Evolutionary conservation across 2,888 invertebrate genomes (phyloP).

Genomic region (Teleogryllus oceanicus): DNA sequence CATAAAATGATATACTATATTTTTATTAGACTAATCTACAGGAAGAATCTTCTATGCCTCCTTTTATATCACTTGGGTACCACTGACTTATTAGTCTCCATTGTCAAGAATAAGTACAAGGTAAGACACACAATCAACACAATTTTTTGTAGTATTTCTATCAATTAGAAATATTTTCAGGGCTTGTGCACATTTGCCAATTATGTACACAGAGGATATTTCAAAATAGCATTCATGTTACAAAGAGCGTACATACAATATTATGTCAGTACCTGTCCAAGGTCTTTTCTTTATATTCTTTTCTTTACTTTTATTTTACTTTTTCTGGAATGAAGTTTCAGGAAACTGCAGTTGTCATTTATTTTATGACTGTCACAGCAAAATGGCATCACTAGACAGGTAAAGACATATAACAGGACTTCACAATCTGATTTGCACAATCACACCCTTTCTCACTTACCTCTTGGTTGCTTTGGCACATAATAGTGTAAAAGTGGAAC

Average conservation of each 20-base stretch:
- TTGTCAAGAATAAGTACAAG: not conserved
- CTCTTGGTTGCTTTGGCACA: conserved; percentile 18
- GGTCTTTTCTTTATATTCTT: not conserved
- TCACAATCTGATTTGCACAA: conserved; percentile 6
- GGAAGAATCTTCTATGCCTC: not conserved
- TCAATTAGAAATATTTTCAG: conserved; percentile 6
- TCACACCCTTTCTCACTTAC: not conserved
- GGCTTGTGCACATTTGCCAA: not conserved
- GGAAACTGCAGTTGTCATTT: no score
- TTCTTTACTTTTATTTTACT: no score
- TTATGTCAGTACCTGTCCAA: not conserved
- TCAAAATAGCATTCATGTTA: not conserved
- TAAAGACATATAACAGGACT: conserved; percentile 9
- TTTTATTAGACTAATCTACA: not conserved
- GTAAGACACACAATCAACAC: not conserved
- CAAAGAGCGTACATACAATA: not conserved
- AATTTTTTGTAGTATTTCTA: not conserved
- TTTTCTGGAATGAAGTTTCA: no score
- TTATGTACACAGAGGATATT: conserved; percentile 18
- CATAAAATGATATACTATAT: not conserved
- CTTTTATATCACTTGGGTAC: not conserved
- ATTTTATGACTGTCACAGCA: no score
- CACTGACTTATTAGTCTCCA: not conserved
- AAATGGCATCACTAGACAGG: not conserved
- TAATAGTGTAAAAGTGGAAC: not conserved